Conservation (phyloP, 2,113 vertebrate genomes). For the Parus major region DNA sequence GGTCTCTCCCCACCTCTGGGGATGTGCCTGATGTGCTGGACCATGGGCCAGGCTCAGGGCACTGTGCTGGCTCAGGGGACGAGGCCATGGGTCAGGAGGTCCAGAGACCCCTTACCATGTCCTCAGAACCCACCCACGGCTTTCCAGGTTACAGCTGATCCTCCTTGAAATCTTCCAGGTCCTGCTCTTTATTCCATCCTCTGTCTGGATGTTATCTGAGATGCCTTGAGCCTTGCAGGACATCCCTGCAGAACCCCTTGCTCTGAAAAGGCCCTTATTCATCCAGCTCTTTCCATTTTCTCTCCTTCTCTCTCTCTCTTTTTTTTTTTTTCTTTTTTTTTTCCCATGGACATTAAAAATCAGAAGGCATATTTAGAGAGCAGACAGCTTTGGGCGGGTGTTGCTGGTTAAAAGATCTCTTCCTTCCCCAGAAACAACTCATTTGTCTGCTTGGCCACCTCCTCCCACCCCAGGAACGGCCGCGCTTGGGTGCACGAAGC, state of each 20-base stretch:
- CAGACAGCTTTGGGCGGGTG: conserved; percentile 53
- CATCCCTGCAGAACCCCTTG: neutral
- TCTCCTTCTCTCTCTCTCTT: neutral
- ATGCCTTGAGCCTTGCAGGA: neutral
- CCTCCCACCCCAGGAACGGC: conserved; percentile 23
- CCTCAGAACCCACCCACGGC: neutral
- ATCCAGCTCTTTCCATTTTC: conserved; percentile 3
- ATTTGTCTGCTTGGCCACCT: conserved; percentile 47
- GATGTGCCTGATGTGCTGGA: fast-evolving
- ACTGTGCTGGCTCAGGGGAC: neutral
- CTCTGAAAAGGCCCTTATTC: neutral
- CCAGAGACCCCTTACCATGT: fast-evolving
- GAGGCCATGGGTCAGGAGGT: fast-evolving
- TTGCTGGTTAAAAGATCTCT: conserved; percentile 54
- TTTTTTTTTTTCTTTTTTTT: neutral
- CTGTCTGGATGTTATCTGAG: neutral
- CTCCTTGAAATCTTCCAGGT: neutral
- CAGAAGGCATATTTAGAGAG: conserved; percentile 54
- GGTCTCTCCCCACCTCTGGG: neutral
- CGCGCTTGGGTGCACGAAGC: neutral
- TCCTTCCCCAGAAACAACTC: conserved; percentile 47
- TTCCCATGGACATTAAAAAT: conserved; percentile 40
- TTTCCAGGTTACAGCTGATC: neutral
- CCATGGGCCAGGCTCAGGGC: fast-evolving
- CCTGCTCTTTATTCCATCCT: neutral